A percentile compares a stretch with the other conserved stretches of the same genome.
Conservation (phyloP, 2,888 invertebrate species). For the Parascotia fuliginaria region DNA sequence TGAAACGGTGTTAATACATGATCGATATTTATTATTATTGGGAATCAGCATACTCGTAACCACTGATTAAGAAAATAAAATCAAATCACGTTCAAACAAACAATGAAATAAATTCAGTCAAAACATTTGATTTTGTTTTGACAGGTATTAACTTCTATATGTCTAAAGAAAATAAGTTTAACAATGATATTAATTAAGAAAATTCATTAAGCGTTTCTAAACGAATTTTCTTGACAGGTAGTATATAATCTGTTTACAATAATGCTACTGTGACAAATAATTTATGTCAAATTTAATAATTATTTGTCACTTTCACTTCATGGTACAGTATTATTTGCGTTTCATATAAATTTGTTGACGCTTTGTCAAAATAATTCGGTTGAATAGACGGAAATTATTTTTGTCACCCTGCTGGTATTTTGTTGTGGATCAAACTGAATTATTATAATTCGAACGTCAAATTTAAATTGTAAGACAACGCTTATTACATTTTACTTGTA, state of each 20-base stretch:
- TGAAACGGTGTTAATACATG: too few species aligned
- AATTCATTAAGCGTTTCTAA: background rate
- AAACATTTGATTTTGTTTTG: too few species aligned
- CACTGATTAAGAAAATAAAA: too few species aligned
- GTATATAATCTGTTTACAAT: background rate
- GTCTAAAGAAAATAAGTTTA: too few species aligned
- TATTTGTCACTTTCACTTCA: background rate
- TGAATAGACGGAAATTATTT: background rate
- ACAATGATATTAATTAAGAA: background rate
- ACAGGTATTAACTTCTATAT: too few species aligned
- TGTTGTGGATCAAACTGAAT: background rate
- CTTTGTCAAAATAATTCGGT: background rate
- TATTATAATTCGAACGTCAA: background rate
- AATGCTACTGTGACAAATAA: background rate
- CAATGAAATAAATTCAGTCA: too few species aligned
- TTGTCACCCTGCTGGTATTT: background rate
- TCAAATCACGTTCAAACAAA: too few species aligned
- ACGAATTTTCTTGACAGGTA: background rate
- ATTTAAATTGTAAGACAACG: too few species aligned
- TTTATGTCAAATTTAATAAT: slow-evolving; percentile 3
- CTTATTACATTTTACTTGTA: too few species aligned
- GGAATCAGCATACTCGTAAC: too few species aligned
- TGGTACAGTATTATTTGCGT: background rate
- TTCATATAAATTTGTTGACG: slow-evolving; percentile 1
- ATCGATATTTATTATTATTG: too few species aligned